Evolutionary conservation across 2,888 invertebrate genomes (phyloP).

Genomic region (Emmelina monodactyla): DNA sequence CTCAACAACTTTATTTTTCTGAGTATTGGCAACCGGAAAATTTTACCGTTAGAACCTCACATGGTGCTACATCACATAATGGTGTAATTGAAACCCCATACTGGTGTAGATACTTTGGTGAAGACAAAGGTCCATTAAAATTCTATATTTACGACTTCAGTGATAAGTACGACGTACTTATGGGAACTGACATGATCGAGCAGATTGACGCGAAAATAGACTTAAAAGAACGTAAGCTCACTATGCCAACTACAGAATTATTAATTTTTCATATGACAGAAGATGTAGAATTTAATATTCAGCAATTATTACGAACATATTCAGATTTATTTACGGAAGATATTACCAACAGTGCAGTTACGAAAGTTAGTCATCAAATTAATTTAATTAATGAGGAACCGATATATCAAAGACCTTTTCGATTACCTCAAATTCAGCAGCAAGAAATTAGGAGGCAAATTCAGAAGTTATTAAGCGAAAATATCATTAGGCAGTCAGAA

Average conservation of each 20-base stretch:
- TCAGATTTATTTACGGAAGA: constrained; percentile 11
- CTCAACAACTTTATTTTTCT: constrained; percentile 5
- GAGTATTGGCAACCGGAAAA: constrained; percentile 10
- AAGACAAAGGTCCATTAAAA: constrained; percentile 5
- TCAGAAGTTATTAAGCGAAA: constrained; percentile 1
- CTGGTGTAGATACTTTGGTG: neutral
- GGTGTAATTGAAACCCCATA: neutral
- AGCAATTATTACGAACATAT: constrained; percentile 7
- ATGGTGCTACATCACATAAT: constrained; percentile 8
- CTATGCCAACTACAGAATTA: neutral
- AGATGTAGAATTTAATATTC: constrained; percentile 7
- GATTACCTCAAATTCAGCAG: constrained; percentile 5
- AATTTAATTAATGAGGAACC: constrained; percentile 4
- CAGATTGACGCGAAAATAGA: neutral
- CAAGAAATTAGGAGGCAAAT: constrained; percentile 2
- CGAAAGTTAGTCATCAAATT: constrained; percentile 4
- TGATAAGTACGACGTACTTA: constrained; percentile 9
- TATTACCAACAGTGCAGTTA: neutral
- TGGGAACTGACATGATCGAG: constrained; percentile 12
- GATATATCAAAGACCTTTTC: constrained; percentile 4
- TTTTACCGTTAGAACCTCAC: constrained; percentile 11
- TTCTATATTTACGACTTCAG: constrained; percentile 6
- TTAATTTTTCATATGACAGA: constrained; percentile 10
- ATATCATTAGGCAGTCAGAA: neutral
- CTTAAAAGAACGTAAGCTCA: constrained; percentile 4